Percentiles rank a stretch among this genome's conserved stretches.
Conservation (phyloP, 2,113 vertebrate species). For the Heterocephalus glaber region DNA sequence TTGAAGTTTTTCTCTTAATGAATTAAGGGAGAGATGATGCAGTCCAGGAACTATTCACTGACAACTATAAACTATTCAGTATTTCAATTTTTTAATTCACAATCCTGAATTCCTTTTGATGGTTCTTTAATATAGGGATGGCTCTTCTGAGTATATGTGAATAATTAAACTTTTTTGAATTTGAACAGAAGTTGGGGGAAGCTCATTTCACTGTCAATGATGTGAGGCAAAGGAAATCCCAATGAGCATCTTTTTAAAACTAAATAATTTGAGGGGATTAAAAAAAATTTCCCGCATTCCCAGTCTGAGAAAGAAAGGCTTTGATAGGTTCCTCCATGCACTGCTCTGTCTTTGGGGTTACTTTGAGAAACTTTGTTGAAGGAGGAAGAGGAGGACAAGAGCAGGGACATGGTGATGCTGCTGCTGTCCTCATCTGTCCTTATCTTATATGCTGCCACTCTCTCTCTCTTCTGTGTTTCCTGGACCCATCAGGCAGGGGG, state of each 20-base stretch:
- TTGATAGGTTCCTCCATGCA: background rate
- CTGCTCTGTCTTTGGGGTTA: background rate
- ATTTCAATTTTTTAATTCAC: slow-evolving; percentile 5
- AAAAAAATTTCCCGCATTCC: background rate
- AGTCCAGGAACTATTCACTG: background rate
- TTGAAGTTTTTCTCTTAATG: background rate
- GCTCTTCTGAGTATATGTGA: slow-evolving; percentile 46
- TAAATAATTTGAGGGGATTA: slow-evolving; percentile 14
- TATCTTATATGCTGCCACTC: background rate
- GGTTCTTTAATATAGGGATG: slow-evolving; percentile 68
- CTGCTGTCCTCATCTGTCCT: too few relatives aligned
- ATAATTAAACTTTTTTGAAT: slow-evolving; percentile 70
- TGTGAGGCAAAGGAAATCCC: slow-evolving; percentile 39
- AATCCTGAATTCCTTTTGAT: slow-evolving; percentile 69
- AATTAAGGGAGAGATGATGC: background rate
- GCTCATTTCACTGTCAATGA: slow-evolving; percentile 52
- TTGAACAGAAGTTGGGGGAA: slow-evolving; percentile 40
- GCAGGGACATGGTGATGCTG: fast-evolving
- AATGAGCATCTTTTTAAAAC: slow-evolving; percentile 7
- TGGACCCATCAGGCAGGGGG: background rate
- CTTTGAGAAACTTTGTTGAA: background rate
- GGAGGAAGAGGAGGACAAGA: background rate
- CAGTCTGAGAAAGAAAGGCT: background rate
- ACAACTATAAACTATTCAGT: background rate
- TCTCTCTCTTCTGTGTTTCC: background rate